Percentiles rank a stretch among this genome's conserved stretches.
Evolutionary conservation across 2,113 vertebrate species (phyloP).

Genomic region (Bathybates hornii): DNA sequence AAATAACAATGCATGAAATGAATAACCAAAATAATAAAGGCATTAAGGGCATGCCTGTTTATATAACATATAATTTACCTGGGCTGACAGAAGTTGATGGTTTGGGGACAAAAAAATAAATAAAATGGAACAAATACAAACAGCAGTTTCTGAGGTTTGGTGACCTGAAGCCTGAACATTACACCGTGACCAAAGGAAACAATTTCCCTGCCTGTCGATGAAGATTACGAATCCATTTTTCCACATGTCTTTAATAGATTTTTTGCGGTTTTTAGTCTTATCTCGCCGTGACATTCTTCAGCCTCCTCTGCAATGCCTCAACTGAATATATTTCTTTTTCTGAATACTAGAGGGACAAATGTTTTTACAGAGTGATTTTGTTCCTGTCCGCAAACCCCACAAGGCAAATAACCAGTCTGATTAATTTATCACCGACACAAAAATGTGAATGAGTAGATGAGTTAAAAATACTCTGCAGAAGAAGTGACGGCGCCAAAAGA

Average conservation of each 20-base stretch:
- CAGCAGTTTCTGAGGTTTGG: neutral
- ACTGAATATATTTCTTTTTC: neutral
- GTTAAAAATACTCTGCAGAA: conserved; percentile 27
- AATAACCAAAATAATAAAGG: neutral
- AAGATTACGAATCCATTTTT: conserved; percentile 27
- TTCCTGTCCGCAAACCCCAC: neutral
- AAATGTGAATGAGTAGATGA: conserved; percentile 30
- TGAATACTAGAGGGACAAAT: neutral
- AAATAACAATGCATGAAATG: conserved; percentile 8
- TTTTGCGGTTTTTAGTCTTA: neutral
- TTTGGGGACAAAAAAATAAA: neutral
- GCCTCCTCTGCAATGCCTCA: neutral
- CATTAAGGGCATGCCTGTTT: neutral
- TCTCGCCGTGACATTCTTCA: neutral
- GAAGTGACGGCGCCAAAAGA: conserved; percentile 23
- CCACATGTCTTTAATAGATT: conserved; percentile 1
- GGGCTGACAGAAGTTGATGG: conserved; percentile 6
- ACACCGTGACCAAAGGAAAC: neutral
- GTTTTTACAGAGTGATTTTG: neutral
- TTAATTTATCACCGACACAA: neutral
- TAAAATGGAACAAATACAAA: neutral
- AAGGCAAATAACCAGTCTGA: neutral
- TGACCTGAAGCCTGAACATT: neutral
- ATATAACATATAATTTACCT: neutral
- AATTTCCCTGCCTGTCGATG: neutral